Percentiles rank a stretch among this genome's conserved stretches.
Evolutionary conservation across 2,888 invertebrate genomes (phyloP).

Genomic region (Hemaris fuciformis): DNA sequence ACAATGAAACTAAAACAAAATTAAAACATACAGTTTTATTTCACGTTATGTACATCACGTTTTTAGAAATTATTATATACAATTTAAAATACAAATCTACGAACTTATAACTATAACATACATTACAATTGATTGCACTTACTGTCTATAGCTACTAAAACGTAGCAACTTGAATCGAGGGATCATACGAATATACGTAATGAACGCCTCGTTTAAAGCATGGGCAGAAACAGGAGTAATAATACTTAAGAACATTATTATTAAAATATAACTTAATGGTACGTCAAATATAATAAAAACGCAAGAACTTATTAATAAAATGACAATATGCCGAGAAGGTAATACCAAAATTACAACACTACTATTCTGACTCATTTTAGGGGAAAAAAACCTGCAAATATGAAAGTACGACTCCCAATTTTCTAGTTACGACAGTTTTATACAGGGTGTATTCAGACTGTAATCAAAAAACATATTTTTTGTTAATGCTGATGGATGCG

Average conservation of each 20-base stretch:
- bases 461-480: too few species aligned
- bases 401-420: too few species aligned
- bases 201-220: neutral
- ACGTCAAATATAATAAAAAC: neutral
- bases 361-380: too few species aligned
- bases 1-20: neutral
- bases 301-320: too few species aligned
- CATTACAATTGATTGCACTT: neutral
- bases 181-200: neutral
- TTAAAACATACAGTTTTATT: slow-evolving; percentile 11
- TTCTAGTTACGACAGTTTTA: too few species aligned
- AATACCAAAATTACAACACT: too few species aligned
- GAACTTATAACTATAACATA: neutral
- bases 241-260: neutral
- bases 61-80: neutral
- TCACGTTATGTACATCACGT: neutral
- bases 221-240: neutral
- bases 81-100: neutral
- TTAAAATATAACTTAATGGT: neutral
- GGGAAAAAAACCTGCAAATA: too few species aligned
- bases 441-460: too few species aligned
- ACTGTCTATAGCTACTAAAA: neutral
- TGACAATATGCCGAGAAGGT: too few species aligned
- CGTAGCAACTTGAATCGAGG: neutral
- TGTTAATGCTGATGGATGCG: too few species aligned